Conservation (phyloP, 2,888 invertebrate species). For the Ormyrus thymus region DNA sequence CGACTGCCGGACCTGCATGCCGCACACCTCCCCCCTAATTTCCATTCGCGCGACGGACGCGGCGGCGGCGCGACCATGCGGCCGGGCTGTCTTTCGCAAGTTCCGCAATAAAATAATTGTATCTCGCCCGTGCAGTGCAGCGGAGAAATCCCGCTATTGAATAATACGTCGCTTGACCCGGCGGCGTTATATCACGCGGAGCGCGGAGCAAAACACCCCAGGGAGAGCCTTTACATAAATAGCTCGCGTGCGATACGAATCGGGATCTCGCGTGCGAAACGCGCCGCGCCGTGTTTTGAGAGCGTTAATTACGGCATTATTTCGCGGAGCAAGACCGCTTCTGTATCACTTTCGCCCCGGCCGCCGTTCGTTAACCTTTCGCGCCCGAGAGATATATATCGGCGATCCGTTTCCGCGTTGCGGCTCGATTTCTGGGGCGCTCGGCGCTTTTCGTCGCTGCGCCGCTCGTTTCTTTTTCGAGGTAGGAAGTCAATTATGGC, state of each 20-base stretch:
- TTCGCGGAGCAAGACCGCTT: not conserved
- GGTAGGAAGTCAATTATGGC: too few species aligned
- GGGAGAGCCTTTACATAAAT: conserved; percentile 35
- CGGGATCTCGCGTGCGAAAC: not conserved
- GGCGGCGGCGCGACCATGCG: not conserved
- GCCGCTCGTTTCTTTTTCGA: too few species aligned
- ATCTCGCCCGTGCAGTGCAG: not conserved
- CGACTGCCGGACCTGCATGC: too few species aligned
- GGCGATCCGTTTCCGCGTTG: conserved; percentile 44
- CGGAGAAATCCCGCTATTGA: conserved; percentile 32
- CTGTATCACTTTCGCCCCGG: conserved; percentile 29
- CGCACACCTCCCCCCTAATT: conserved; percentile 13
- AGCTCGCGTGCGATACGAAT: not conserved
- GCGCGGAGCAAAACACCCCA: conserved; percentile 8
- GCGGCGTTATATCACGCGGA: conserved; percentile 37
- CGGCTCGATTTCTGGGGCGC: not conserved
- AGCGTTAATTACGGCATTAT: conserved; percentile 11
- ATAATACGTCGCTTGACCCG: conserved; percentile 24
- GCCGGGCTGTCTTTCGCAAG: not conserved
- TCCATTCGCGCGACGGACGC: not conserved
- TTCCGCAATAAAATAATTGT: conserved; percentile 36
- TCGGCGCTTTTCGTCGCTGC: not conserved
- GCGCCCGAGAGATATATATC: conserved; percentile 6
- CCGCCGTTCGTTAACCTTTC: conserved; percentile 40
- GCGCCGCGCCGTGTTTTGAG: too few species aligned